Evolutionary conservation across 2,888 invertebrate species (phyloP).

Genomic region (Noctua fimbriata): DNA sequence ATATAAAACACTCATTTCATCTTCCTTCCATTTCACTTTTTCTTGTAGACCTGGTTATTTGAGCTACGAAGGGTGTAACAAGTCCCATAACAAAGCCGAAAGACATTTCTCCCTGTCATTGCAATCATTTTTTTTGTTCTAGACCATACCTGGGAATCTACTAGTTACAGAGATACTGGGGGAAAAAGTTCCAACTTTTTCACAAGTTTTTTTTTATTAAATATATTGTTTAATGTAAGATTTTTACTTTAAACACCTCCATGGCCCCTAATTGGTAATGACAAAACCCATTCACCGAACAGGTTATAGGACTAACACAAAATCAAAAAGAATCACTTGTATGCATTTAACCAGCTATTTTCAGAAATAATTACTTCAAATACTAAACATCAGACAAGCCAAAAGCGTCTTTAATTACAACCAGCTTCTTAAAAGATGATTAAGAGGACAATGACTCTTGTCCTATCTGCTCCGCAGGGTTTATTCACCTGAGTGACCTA

Average conservation of each 20-base stretch:
- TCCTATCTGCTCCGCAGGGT: slow-evolving; percentile 16
- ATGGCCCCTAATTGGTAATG: no score
- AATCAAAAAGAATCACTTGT: not conserved
- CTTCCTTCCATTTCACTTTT: not conserved
- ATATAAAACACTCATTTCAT: no score
- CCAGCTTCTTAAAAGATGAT: slow-evolving; percentile 19
- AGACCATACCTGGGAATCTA: no score
- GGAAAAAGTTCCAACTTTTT: no score
- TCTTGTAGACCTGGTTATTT: not conserved
- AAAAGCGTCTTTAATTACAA: slow-evolving; percentile 18
- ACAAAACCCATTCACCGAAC: not conserved
- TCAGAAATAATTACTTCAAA: not conserved
- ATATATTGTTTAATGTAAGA: no score
- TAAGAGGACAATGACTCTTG: slow-evolving; percentile 27
- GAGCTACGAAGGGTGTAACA: no score
- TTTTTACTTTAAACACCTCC: no score
- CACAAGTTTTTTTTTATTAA: no score
- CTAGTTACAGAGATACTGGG: no score
- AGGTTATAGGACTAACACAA: not conserved
- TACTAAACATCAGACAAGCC: not conserved
- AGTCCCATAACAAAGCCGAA: no score
- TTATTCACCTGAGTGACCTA: slow-evolving; percentile 55
- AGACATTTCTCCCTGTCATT: no score
- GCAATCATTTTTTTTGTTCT: no score
- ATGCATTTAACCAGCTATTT: not conserved